Conservation (phyloP, 2,113 vertebrate genomes). For the Prinia subflava region DNA sequence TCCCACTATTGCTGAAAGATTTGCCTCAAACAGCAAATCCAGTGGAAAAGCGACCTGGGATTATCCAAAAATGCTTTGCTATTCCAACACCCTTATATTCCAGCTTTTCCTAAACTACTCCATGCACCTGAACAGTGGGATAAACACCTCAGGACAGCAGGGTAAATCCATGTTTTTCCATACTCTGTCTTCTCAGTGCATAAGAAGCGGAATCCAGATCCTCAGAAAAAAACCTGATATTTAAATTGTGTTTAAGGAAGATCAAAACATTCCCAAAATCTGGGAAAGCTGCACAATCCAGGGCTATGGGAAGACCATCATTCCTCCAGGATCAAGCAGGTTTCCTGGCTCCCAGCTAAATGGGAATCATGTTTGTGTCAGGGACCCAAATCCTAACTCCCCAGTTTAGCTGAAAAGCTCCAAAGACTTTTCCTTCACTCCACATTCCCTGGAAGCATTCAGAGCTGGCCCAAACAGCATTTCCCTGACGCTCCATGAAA, state of each 20-base stretch:
- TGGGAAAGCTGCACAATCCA: not conserved
- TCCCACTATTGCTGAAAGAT: not conserved
- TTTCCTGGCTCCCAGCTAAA: not conserved
- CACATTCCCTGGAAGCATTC: not conserved
- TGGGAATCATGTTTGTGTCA: not conserved
- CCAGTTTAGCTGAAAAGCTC: not conserved
- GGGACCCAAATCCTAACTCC: not conserved
- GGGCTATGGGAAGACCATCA: not conserved
- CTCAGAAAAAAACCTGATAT: not conserved
- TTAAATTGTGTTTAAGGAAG: not conserved
- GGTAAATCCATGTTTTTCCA: not conserved
- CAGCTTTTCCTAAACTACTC: not conserved
- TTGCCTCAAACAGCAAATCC: not conserved
- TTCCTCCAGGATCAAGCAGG: not conserved
- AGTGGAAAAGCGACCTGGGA: fast-evolving
- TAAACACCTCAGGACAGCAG: not conserved
- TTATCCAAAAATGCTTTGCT: not conserved
- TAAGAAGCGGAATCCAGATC: not conserved
- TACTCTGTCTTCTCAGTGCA: not conserved
- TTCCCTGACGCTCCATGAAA: not conserved
- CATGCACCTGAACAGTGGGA: fast-evolving
- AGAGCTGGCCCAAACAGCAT: not conserved
- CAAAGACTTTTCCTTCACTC: not conserved
- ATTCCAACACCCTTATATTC: not conserved
- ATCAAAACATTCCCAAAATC: not conserved